These are phyloP conservation scores for Loripinus fragilis DNA, from an alignment of 2,888 invertebrate genomes.

Conservation along the genomic window DNA sequence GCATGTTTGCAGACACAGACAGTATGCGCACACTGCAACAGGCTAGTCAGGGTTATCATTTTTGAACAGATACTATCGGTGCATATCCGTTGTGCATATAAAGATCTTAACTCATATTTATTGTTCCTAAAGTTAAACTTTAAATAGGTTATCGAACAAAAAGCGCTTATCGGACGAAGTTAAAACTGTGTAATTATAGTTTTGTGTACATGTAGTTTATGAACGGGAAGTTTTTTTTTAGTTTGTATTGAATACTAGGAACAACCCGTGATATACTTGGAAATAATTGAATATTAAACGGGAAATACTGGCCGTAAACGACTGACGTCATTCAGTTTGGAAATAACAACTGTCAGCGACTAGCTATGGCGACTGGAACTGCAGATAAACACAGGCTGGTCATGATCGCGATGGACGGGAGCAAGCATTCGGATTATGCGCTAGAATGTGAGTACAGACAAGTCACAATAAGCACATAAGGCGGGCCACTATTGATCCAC, in stretches of 20 bases:
- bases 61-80: no score
- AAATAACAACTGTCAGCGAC: not conserved
- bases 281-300: not conserved
- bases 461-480: no score
- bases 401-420: conserved; percentile 2
- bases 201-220: not conserved
- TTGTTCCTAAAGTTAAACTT: not conserved
- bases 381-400: not conserved
- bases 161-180: not conserved
- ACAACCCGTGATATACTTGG: not conserved
- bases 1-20: no score
- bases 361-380: not conserved
- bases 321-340: not conserved
- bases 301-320: not conserved
- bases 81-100: no score
- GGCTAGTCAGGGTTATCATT: no score
- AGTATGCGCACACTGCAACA: no score
- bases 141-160: not conserved
- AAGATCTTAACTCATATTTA: no score
- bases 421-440: conserved; percentile 8
- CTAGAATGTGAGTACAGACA: conserved; percentile 14
- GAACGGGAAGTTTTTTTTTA: not conserved
- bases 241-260: not conserved
- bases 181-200: no score
- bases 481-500: no score